Evolutionary conservation across 2,113 vertebrate genomes (phyloP), one percentile per base, ranked within the genome.

Genomic region (Mionectes macconnelli): DNA sequence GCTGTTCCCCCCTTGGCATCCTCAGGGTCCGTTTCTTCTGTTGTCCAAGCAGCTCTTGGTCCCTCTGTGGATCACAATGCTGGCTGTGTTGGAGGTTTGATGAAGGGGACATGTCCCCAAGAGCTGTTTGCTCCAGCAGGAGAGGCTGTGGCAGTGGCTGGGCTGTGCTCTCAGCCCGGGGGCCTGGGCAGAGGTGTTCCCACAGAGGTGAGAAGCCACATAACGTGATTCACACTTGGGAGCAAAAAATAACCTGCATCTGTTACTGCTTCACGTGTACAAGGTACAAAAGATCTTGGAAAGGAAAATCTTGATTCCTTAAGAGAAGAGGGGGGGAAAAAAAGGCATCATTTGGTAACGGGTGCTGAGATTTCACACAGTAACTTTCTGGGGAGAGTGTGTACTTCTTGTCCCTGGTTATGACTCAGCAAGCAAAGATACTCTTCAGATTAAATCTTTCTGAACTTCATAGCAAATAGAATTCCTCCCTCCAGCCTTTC

Each of bases 191-290:
- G 78, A 33, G 44, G 33, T 12, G 49, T 15, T 47, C 8, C 0
- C 1, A 2, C 4, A 10, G 49, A 80, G 94, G 87, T 81, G 66
- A 84, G 17, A 90, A 92, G 94, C 68, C 21, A 1, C 3, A 53
- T 22, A 57, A 68, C 0, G 12, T 15, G 88, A 56, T 88, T 89
- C 85, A 64, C 83, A 33, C 76, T 59, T 12, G 6, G 30, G 25
- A 92, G 83, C 73, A 84, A 70, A 89, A 96, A 96, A 94, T 96
- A 95, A 92, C 79, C 73, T 68, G 83, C 92, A 75, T 88, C 92
- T 95, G 93, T 68, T 83, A 25, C 7, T 11, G 10, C 85, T 50
- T 78, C 86, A 60, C 4, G 11, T 90, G 83, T 68, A 6, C 31
- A 2, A 6, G 74, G 84, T 28, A 9, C 64, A 25, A 37, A 35